Evolutionary conservation across 53 echinoderm and acorn worm genomes (phyloP), one percentile per base, ranked within the genome.

Genomic region (Zoroaster sp.): DNA sequence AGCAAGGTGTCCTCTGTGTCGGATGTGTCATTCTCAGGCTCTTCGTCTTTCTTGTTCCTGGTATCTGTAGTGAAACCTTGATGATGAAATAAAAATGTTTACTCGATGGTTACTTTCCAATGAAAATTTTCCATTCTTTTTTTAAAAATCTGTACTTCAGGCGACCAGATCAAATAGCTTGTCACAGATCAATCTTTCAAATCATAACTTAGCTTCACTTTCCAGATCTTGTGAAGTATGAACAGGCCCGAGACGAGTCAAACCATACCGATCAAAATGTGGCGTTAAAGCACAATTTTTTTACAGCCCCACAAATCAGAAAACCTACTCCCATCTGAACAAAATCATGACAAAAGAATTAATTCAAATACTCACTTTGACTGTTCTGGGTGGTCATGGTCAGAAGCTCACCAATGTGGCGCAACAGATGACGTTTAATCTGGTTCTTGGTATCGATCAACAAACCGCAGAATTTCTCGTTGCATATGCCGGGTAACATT

Each of bases 401-500:
- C 15, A 95, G 90, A 3, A 97, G 93, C 81, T 97, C 95, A 35
- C 95, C 98, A 2, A 97, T 94, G 49, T 97, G 98, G 21, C 95
- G 77, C 33, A 97, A 93, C 18, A 97, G 89, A 85, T 97, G 98
- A 37, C 94, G 92, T 34, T 92, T 95, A 44, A 95, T 94, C 88
- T 97, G 95, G 41, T 92, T 70, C 67, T 89, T 95, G 41, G 98
- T 95, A 67, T 94, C 98, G 43, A 92, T 89, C 14, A 87, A 85
- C 28, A 92, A 91, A 18, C 98, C 98, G 47, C 90, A 92, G 87
- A 97, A 97, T 65, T 94, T 94, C 87, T 97, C 95, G 35, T 89
- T 90, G 52, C 98, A 97, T 43, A 94, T 92, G 20, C 94, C 91
- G 1, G 98, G 98, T 46, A 97, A 89, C 98, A 97, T 94, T 69